Conservation (phyloP, 64 coral and sea anemone genomes). For the Catalaphyllia jardinei region DNA sequence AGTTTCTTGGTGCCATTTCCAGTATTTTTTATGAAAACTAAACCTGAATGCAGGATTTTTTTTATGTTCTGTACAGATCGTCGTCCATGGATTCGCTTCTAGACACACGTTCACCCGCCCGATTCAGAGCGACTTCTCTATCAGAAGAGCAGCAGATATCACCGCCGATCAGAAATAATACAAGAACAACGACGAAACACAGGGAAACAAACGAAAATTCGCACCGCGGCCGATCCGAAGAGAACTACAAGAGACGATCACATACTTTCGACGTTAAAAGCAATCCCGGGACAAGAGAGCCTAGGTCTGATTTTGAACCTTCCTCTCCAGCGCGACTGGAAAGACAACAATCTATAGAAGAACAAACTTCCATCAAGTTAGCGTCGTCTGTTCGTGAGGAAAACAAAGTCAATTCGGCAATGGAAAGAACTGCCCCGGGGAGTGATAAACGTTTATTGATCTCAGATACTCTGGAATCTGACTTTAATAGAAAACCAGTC, state of each 20-base stretch:
- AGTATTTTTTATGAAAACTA: not conserved
- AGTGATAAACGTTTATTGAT: not conserved
- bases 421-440: not conserved
- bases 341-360: not conserved
- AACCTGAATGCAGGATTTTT: not conserved
- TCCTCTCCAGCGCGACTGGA: not conserved
- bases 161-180: not conserved
- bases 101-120: not conserved
- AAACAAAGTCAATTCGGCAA: not conserved
- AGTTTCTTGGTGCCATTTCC: too few relatives aligned
- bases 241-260: not conserved
- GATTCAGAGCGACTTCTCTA: not conserved
- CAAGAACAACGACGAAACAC: not conserved
- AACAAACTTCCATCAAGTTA: not conserved
- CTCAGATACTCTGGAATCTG: not conserved
- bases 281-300: not conserved
- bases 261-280: not conserved
- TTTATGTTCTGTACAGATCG: not conserved
- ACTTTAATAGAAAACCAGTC: not conserved
- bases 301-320: not conserved
- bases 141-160: not conserved
- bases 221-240: not conserved
- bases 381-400: not conserved
- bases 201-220: not conserved
- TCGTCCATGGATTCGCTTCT: conserved; percentile 47